A percentile compares a stretch with the other conserved stretches of the same genome.
These are phyloP conservation scores for Siphonodentalium dalli DNA, from an alignment of 2,888 invertebrate species.

Conservation along the genomic window DNA sequence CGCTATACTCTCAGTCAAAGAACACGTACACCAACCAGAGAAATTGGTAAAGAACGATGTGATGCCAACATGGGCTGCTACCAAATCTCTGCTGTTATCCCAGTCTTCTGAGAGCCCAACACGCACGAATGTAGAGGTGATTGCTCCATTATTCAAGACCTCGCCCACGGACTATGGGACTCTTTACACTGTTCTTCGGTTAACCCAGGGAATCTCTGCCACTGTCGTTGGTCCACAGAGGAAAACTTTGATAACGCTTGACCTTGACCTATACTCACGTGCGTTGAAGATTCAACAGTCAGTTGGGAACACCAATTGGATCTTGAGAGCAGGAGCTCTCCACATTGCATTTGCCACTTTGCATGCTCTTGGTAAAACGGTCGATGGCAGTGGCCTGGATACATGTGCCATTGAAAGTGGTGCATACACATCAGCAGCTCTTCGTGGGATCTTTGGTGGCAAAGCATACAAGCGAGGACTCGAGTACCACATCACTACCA, in stretches of 20 bases:
- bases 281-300: conserved; percentile 14
- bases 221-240: conserved; percentile 15
- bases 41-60: too few relatives aligned
- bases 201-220: conserved; percentile 15
- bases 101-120: not conserved
- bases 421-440: conserved; percentile 18
- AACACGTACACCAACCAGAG: too few relatives aligned
- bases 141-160: conserved; percentile 13
- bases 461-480: conserved; percentile 23
- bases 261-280: conserved; percentile 15
- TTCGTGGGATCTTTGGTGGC: conserved; percentile 8
- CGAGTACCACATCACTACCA: too few relatives aligned
- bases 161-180: conserved; percentile 14
- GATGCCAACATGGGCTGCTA: conserved; percentile 12
- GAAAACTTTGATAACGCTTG: conserved; percentile 10
- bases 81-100: conserved; percentile 8
- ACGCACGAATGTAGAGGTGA: conserved; percentile 13
- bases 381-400: conserved; percentile 17
- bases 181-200: conserved; percentile 11
- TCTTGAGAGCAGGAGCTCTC: too few relatives aligned
- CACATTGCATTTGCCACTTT: conserved; percentile 22
- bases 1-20: too few relatives aligned
- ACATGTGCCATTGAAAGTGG: conserved; percentile 22
- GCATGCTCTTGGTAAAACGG: conserved; percentile 22
- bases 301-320: conserved; percentile 19